A percentile compares a stretch with the other conserved stretches of the same genome.
Conservation (phyloP, 2,797 vertebrate species). For the Enteromius afrohamiltoni region DNA sequence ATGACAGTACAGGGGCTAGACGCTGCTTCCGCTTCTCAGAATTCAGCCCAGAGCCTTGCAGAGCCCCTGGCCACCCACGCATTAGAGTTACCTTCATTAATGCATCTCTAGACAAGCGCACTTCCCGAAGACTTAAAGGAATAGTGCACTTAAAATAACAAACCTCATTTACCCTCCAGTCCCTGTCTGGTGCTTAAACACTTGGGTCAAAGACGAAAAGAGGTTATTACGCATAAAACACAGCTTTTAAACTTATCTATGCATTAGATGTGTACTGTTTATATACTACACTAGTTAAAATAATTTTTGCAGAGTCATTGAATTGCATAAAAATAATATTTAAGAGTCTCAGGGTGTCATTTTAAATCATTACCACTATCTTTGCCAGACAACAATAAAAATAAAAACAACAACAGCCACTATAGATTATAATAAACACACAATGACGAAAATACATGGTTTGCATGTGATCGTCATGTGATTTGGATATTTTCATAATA, state of each 20-base stretch:
- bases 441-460: no score
- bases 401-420: no score
- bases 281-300: not conserved
- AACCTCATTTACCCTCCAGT: not conserved
- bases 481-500: no score
- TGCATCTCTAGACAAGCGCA: not conserved
- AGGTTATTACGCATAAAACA: not conserved
- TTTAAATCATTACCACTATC: not conserved
- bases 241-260: not conserved
- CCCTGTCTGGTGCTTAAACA: not conserved
- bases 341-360: not conserved
- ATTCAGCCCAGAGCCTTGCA: not conserved
- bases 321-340: not conserved
- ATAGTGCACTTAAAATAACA: not conserved
- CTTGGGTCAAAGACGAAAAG: not conserved
- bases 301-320: not conserved
- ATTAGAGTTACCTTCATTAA: not conserved
- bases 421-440: no score
- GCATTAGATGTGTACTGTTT: not conserved
- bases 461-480: no score
- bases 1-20: not conserved
- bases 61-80: not conserved
- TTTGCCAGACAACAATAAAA: no score
- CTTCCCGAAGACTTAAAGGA: not conserved
- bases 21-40: slow-evolving; percentile 23